These are phyloP conservation scores for Episyrphus balteatus DNA, from an alignment of 1,140 invertebrate genomes.

Conservation along the genomic window DNA sequence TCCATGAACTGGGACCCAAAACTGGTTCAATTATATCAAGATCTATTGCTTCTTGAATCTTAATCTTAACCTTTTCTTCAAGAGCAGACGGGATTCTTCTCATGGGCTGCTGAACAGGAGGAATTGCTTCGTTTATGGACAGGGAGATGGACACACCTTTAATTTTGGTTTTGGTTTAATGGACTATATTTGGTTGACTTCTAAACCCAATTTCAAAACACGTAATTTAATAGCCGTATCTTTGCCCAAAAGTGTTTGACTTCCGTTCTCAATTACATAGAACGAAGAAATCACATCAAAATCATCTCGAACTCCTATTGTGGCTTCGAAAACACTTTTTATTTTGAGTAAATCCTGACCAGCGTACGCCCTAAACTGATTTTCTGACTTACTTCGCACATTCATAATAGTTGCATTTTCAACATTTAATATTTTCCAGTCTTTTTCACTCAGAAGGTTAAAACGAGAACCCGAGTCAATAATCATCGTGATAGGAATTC, in stretches of 20 bases:
- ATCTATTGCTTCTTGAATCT: slow-evolving; percentile 12
- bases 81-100: slow-evolving; percentile 7
- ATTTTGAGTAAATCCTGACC: slow-evolving; percentile 9
- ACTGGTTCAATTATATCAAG: slow-evolving; percentile 16
- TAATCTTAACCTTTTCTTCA: slow-evolving; percentile 7
- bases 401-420: slow-evolving; percentile 9
- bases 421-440: slow-evolving; percentile 4
- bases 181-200: slow-evolving; percentile 3
- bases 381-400: slow-evolving; percentile 3
- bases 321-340: slow-evolving; percentile 10
- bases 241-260: slow-evolving; percentile 8
- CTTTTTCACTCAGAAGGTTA: slow-evolving; percentile 9
- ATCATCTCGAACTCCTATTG: slow-evolving; percentile 5
- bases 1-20: slow-evolving; percentile 9
- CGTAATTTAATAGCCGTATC: slow-evolving; percentile 9
- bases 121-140: slow-evolving; percentile 6
- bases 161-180: slow-evolving; percentile 10
- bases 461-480: slow-evolving; percentile 12
- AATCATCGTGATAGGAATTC: slow-evolving; percentile 3
- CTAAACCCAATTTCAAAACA: slow-evolving; percentile 7
- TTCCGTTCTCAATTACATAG: slow-evolving; percentile 13
- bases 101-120: slow-evolving; percentile 6
- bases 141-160: slow-evolving; percentile 8
- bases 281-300: slow-evolving; percentile 10
- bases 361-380: slow-evolving; percentile 10